Evolutionary conservation across 2,113 vertebrate genomes (phyloP), one percentile per base, ranked within the genome.

Genomic region (Nothocercus julius): DNA sequence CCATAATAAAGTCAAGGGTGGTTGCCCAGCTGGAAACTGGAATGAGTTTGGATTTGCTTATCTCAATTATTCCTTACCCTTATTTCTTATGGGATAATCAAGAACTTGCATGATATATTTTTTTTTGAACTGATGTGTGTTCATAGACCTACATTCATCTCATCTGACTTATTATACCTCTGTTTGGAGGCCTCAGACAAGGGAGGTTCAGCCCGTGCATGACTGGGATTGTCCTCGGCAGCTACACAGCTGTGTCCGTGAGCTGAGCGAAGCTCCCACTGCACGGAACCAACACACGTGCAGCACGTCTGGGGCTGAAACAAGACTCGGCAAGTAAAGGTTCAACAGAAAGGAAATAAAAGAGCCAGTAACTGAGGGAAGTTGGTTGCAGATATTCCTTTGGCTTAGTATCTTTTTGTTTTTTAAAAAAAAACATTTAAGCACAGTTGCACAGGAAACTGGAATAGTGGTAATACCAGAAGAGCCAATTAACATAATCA

Each of bases 181-280:
- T 11, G 19, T 32, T 7, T 77, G 51, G 64, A 78, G 27, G 36
- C 24, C 36, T 16, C 27, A 40, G n/a, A 30, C 44, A 81, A 67
- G 59, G 40, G 62, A 62, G 42, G 45, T 2, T 19, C 11, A 4
- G 19, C 45, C 47, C 24, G 1, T 1, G 3, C 3, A 3, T 1
- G 9, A 51, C 4, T 4, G 15, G 49, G 67, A 40, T 3, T 34
- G 18, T 47, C 19, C 49, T 36, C 42, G 38, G 51, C 47, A 69
- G 34, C 36, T 36, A 32, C 0, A 34, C 27, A 16, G 16, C 24
- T 5, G 8, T 24, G 4, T 2, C 63, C 66, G 20, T 40, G 62
- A 28, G 3, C 62, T 64, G 62, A 7, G 15, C 9, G 4, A 7
- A 51, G 47, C 68, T 9, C 19, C 7, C 18, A 17, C 14, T 63